Evolutionary conservation across 2,888 invertebrate species (phyloP), one percentile per base, ranked within the genome.

Genomic region (Halictus quadricinctus): DNA sequence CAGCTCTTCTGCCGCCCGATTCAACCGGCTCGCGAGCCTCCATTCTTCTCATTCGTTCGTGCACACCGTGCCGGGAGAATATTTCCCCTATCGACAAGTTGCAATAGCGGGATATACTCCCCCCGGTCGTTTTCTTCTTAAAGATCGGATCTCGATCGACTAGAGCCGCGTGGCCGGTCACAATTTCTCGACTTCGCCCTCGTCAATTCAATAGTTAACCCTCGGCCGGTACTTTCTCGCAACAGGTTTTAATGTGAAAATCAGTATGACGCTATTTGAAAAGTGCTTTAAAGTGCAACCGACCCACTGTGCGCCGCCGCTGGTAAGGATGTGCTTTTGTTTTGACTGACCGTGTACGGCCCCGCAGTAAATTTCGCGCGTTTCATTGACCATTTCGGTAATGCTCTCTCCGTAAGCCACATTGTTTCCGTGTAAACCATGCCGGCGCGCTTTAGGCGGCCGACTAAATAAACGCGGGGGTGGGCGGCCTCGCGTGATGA

Each of bases 81-180:
- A 91, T 91, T 91, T 92, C 90, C 90, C 89, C 90, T 91, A 92
- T 92, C 92, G 90, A 91, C 89, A 88, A 90, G 88, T 80, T 84
- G 88, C 89, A 90, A 90, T 90, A 90, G 87, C 85, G 82, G 74
- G 80, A 70, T 70, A 81, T 85, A 87, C 83, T 73, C 58, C 70
- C 54, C n/a, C 76, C 66, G 69, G 64, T 66, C 66, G 77, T n/a
- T 66, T 66, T 66, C 66, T 66, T 66, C 66, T 66, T 72, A 29
- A 70, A 75, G 80, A 81, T 76, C 76, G 58, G 43, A 83, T 88
- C 79, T 86, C 79, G 81, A 75, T 46, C 72, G 79, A 81, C 72
- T 79, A 86, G 85, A 89, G 81, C 82, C 83, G 87, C 80, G 70
- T 58, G 58, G n/a, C 60, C 70, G 54, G 43, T 58, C 58, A n/a